phyloP scores from a whole-genome alignment of 2,888 invertebrate species.

The Nebria salina region DNA sequence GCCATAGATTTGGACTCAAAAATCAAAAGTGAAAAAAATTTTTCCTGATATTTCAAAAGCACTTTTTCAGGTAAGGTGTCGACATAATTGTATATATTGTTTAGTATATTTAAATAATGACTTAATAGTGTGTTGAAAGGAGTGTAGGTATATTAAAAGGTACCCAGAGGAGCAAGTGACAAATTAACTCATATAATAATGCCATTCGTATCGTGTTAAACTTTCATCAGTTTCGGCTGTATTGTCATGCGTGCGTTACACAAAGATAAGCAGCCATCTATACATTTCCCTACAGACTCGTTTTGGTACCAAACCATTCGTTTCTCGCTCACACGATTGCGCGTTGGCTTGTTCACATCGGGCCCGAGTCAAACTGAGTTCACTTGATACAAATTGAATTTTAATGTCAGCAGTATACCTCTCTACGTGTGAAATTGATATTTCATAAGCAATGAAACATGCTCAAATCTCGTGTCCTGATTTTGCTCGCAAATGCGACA shows the following conservation, averaged over 20 bases:
- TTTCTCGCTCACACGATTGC: neutral
- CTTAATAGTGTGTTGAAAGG: neutral
- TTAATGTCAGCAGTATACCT: slow-evolving; percentile 30
- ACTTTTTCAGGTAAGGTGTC: no score
- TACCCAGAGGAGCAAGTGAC: neutral
- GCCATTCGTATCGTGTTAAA: neutral
- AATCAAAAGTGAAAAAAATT: no score
- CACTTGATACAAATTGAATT: slow-evolving; percentile 45
- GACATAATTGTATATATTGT: no score
- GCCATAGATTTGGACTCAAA: no score
- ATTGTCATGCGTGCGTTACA: neutral
- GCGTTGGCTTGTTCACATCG: neutral
- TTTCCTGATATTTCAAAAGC: no score
- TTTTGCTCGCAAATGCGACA: neutral
- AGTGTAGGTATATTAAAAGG: neutral
- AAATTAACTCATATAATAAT: neutral
- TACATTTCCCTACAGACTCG: neutral
- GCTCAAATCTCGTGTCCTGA: neutral
- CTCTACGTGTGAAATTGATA: slow-evolving; percentile 44
- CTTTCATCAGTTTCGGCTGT: neutral
- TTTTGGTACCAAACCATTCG: neutral
- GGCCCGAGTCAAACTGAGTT: neutral
- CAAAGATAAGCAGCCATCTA: neutral
- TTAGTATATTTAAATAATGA: neutral
- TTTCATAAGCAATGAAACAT: slow-evolving; percentile 27